A percentile compares a stretch with the other conserved stretches of the same genome.
These are phyloP conservation scores for Thecocarcelia acutangulata DNA, from an alignment of 2,888 invertebrate genomes.

Conservation along the genomic window DNA sequence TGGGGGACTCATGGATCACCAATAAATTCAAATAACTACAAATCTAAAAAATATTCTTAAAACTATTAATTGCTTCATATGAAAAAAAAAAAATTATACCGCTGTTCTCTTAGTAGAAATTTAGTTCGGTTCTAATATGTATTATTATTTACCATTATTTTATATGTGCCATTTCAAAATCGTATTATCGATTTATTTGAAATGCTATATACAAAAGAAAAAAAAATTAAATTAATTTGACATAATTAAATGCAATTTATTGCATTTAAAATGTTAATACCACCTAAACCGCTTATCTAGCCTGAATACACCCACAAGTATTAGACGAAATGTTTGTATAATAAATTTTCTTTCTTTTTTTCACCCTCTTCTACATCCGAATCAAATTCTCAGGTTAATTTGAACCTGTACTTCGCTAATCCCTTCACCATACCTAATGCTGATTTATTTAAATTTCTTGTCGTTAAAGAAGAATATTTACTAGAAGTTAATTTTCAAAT, in stretches of 20 bases:
- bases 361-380: constrained; percentile 32
- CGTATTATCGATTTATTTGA: too few species aligned
- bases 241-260: constrained; percentile 47
- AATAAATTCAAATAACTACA: too few species aligned
- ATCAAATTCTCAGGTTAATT: constrained; percentile 52
- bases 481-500: constrained; percentile 50
- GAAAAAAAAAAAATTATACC: too few species aligned
- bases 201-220: not conserved
- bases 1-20: too few species aligned
- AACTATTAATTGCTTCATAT: too few species aligned
- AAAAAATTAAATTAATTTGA: constrained; percentile 15
- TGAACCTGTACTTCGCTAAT: constrained; percentile 58
- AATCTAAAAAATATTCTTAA: too few species aligned
- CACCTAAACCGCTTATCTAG: constrained; percentile 7
- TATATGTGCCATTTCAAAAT: too few species aligned
- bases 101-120: too few species aligned
- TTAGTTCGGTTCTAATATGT: too few species aligned
- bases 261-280: constrained; percentile 13
- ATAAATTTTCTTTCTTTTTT: constrained; percentile 30
- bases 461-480: constrained; percentile 40
- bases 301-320: constrained; percentile 17
- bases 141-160: too few species aligned
- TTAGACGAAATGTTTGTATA: not conserved
- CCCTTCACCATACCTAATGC: constrained; percentile 46
- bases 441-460: constrained; percentile 66